Percentiles rank a stretch among this genome's conserved stretches.
These are phyloP conservation scores for Podiceps cristatus DNA, from an alignment of 2,113 vertebrate genomes.

Conservation along the genomic window DNA sequence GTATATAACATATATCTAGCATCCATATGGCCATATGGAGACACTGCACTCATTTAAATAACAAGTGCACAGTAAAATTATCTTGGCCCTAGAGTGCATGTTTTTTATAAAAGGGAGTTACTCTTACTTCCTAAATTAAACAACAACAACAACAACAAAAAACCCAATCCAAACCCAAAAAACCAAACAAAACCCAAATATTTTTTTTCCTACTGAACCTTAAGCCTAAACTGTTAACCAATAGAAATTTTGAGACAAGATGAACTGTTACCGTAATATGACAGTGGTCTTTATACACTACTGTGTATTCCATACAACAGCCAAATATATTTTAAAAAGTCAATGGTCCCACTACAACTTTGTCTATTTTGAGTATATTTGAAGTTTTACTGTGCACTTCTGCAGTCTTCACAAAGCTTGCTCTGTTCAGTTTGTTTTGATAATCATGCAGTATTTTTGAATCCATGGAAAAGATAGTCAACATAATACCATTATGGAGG, in stretches of 20 bases:
- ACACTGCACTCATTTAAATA: conserved; percentile 50
- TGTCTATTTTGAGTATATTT: neutral
- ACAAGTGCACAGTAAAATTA: conserved; percentile 51
- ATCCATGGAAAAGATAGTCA: neutral
- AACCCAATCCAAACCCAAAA: too few relatives aligned
- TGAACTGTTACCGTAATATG: neutral
- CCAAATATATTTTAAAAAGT: neutral
- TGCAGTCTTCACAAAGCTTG: neutral
- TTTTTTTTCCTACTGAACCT: neutral
- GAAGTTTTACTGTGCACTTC: neutral
- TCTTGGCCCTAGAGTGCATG: conserved; percentile 22
- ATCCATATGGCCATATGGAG: conserved; percentile 48
- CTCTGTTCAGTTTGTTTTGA: neutral
- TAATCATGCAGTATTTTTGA: neutral
- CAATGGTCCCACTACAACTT: neutral
- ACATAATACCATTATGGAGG: neutral
- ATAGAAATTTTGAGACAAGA: neutral
- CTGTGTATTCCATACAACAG: neutral
- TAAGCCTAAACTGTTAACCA: neutral
- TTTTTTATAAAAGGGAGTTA: conserved; percentile 19
- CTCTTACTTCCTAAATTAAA: neutral
- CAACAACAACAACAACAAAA: neutral
- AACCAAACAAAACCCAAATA: neutral
- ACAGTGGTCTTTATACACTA: neutral
- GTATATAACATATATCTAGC: conserved; percentile 25